phyloP scores from a whole-genome alignment of 2,113 vertebrate genomes.

The Bungarus multicinctus region DNA sequence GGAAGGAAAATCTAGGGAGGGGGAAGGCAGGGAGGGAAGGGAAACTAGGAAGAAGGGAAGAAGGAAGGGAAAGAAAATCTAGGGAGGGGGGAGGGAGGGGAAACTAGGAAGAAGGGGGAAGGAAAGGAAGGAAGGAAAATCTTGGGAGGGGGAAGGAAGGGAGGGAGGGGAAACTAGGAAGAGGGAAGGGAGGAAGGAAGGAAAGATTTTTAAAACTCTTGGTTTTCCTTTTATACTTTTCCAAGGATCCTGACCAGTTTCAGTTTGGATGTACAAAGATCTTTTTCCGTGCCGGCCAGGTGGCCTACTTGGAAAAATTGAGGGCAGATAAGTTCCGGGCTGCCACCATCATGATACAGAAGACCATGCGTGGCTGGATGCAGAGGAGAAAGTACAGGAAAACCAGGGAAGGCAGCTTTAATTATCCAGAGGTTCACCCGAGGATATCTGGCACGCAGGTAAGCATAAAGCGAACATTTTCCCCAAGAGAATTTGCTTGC shows the following conservation, averaged over 20 bases:
- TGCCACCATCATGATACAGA: constrained; percentile 94
- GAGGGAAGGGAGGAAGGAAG: not conserved
- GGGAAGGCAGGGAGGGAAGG: no score
- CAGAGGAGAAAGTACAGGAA: constrained; percentile 79
- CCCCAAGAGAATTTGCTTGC: accelerated
- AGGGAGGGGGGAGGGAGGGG: no score
- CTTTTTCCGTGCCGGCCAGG: constrained; percentile 97
- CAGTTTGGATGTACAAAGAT: constrained; percentile 96
- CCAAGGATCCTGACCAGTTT: constrained; percentile 92
- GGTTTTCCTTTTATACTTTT: constrained; percentile 42
- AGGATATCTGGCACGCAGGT: constrained; percentile 88
- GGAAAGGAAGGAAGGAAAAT: no score
- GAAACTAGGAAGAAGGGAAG: no score
- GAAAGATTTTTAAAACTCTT: not conserved
- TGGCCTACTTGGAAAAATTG: constrained; percentile 95
- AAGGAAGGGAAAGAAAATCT: not conserved
- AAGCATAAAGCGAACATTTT: constrained; percentile 16
- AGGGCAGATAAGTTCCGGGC: constrained; percentile 87
- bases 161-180: not conserved
- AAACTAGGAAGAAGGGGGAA: no score
- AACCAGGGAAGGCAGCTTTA: constrained; percentile 69
- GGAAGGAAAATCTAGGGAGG: no score
- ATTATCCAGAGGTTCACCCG: constrained; percentile 80
- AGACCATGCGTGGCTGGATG: constrained; percentile 91
- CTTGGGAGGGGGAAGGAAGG: not conserved